Conservation (phyloP, 2,113 vertebrate species). For the Anthoscopus minutus region DNA sequence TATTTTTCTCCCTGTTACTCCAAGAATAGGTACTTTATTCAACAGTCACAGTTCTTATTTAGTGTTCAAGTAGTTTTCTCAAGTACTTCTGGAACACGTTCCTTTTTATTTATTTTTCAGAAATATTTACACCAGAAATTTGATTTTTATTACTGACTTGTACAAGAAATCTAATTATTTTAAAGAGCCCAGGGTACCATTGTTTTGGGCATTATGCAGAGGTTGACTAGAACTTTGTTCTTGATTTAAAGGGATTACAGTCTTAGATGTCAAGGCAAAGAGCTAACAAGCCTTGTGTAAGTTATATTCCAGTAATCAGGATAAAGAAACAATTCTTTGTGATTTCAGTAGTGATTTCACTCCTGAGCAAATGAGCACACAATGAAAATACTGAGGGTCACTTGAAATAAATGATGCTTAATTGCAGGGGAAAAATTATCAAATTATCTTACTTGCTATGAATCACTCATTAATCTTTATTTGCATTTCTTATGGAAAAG, state of each 20-base stretch:
- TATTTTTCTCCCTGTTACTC: neutral
- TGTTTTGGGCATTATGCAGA: neutral
- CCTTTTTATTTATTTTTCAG: neutral
- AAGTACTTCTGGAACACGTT: neutral
- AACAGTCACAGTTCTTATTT: neutral
- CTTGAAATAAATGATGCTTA: constrained; percentile 11
- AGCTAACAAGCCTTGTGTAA: neutral
- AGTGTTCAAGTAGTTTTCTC: neutral
- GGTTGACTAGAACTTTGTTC: neutral
- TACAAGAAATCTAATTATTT: neutral
- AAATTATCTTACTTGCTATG: constrained; percentile 26
- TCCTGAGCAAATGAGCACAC: neutral
- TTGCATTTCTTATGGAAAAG: constrained; percentile 42
- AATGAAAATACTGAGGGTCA: neutral
- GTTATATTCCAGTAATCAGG: neutral
- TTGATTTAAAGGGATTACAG: neutral
- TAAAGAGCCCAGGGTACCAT: neutral
- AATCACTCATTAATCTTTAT: constrained; percentile 53
- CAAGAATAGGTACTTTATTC: neutral
- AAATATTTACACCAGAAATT: neutral
- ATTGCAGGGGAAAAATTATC: constrained; percentile 22
- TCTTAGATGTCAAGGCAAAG: neutral
- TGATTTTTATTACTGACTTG: neutral
- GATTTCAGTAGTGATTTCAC: constrained; percentile 35
- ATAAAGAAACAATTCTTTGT: constrained; percentile 2